Conservation (phyloP, 2,113 vertebrate genomes). For the Parus major region DNA sequence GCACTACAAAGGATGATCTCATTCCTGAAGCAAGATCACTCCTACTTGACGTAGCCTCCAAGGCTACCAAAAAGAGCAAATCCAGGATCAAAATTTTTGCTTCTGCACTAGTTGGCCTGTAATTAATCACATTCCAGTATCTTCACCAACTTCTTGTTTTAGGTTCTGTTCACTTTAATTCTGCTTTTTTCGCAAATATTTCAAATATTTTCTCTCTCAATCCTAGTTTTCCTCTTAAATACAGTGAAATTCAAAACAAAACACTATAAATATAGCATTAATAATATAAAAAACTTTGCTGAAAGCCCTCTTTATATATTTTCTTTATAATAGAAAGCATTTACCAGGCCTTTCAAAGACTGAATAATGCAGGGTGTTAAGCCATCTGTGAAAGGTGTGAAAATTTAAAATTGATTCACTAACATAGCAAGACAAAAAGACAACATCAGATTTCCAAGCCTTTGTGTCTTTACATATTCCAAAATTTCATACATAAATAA, state of each 20-base stretch:
- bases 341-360: background rate
- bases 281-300: background rate
- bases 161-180: background rate
- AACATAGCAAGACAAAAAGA: background rate
- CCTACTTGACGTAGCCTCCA: background rate
- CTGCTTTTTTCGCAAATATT: background rate
- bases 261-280: background rate
- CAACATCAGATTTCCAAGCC: background rate
- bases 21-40: background rate
- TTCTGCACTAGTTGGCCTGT: background rate
- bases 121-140: background rate
- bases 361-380: background rate
- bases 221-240: background rate
- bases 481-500: background rate
- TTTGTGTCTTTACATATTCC: background rate
- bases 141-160: background rate
- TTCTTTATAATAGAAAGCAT: background rate
- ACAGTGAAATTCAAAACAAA: background rate
- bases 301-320: background rate
- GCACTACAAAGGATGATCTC: background rate
- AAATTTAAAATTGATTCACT: background rate
- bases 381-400: background rate
- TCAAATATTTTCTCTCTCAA: background rate
- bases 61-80: background rate
- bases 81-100: background rate